These are phyloP conservation scores for Sinopyrophorus schimmeli DNA, from an alignment of 2,888 invertebrate species.

Conservation along the genomic window DNA sequence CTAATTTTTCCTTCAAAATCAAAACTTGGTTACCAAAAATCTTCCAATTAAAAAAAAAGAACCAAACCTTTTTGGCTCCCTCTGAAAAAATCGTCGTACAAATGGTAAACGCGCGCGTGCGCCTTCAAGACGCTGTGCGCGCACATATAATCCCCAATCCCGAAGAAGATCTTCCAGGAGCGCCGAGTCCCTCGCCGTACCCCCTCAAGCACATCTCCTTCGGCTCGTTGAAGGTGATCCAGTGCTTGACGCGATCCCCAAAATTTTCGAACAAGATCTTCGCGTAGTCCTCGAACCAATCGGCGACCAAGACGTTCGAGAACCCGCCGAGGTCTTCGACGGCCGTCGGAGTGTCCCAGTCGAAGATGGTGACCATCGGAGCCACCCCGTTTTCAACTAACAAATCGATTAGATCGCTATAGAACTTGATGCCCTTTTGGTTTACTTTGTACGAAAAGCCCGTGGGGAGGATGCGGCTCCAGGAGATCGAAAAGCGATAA, in stretches of 20 bases:
- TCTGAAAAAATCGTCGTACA: slow-evolving; percentile 49
- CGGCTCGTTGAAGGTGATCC: slow-evolving; percentile 61
- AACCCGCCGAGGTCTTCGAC: slow-evolving; percentile 55
- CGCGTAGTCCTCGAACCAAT: slow-evolving; percentile 62
- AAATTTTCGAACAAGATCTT: slow-evolving; percentile 50
- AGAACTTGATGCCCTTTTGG: slow-evolving; percentile 72
- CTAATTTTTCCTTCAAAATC: slow-evolving; percentile 13
- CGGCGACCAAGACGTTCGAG: slow-evolving; percentile 58
- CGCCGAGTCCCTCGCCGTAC: slow-evolving; percentile 43
- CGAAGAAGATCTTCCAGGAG: slow-evolving; percentile 51
- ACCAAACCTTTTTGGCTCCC: slow-evolving; percentile 44
- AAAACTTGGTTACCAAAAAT: no score
- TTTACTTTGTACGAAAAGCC: slow-evolving; percentile 70
- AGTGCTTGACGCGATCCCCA: slow-evolving; percentile 50
- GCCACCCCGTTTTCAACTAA: slow-evolving; percentile 62
- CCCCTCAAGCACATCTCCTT: slow-evolving; percentile 43
- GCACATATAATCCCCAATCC: slow-evolving; percentile 65
- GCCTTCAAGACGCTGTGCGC: slow-evolving; percentile 60
- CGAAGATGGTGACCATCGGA: slow-evolving; percentile 55
- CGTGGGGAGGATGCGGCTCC: slow-evolving; percentile 74
- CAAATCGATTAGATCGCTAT: slow-evolving; percentile 74
- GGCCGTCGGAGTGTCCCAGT: slow-evolving; percentile 61
- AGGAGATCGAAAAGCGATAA: slow-evolving; percentile 75
- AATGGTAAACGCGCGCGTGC: slow-evolving; percentile 50
- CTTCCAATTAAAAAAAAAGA: no score